Percentiles rank a stretch among this genome's conserved stretches.
Evolutionary conservation across 2,797 vertebrate genomes (phyloP).

Genomic region (Cryptoprocta ferox): DNA sequence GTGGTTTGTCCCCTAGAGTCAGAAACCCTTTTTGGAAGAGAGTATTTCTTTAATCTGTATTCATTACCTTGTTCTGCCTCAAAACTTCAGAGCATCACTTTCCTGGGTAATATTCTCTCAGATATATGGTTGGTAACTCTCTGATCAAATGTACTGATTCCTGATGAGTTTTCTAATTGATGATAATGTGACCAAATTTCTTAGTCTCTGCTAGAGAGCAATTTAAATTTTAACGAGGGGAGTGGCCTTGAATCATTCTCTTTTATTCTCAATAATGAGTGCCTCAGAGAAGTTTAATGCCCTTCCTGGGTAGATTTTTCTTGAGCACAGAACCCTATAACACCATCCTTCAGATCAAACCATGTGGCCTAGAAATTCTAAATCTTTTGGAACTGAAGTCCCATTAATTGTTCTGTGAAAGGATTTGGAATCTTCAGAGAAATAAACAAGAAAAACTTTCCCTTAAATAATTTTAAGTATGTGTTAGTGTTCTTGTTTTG

Average conservation of each 20-base stretch:
- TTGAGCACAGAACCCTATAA: not conserved
- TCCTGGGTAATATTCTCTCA: not conserved
- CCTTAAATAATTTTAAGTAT: not conserved
- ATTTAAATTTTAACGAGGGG: not conserved
- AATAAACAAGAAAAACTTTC: not conserved
- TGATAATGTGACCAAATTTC: constrained; percentile 1
- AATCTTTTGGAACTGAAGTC: not conserved
- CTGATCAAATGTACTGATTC: not conserved
- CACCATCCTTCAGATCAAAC: not conserved
- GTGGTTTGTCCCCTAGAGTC: not conserved
- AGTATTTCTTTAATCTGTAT: not conserved
- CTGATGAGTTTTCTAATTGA: constrained; percentile 21
- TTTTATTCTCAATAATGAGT: constrained; percentile 24
- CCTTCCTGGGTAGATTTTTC: not conserved
- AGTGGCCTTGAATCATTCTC: not conserved
- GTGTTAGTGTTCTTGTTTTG: not conserved
- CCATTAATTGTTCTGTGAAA: not conserved
- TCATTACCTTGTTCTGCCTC: constrained; percentile 1
- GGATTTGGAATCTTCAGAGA: not conserved
- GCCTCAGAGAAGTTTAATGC: not conserved
- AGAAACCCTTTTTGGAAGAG: not conserved
- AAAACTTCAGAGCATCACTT: constrained; percentile 1
- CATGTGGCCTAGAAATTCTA: not conserved
- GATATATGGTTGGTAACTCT: not conserved
- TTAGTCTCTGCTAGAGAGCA: not conserved